These are phyloP conservation scores for Pristionchus fissidentatus DNA, from an alignment of 2,888 invertebrate species.

Conservation along the genomic window DNA sequence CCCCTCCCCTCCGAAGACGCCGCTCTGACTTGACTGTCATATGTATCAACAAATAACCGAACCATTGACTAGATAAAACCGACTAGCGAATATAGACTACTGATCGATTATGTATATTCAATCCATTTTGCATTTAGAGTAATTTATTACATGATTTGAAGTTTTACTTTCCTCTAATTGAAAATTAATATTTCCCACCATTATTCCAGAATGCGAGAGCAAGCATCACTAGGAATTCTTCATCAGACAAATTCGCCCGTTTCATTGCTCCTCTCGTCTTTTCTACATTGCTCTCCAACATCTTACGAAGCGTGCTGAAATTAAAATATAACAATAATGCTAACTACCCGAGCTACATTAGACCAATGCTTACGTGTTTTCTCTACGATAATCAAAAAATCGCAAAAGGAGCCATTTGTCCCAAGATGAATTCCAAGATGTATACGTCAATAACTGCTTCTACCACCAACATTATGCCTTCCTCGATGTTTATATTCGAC, in stretches of 20 bases:
- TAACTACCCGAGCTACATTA: too few relatives aligned
- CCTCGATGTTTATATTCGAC: background rate
- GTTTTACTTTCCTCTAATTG: background rate
- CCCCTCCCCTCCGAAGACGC: too few relatives aligned
- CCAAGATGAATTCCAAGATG: too few relatives aligned
- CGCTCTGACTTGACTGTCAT: too few relatives aligned
- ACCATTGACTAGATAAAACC: too few relatives aligned
- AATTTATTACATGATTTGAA: background rate
- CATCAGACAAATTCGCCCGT: background rate
- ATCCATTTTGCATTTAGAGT: too few relatives aligned
- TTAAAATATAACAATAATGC: background rate
- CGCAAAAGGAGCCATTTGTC: too few relatives aligned
- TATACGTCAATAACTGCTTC: too few relatives aligned
- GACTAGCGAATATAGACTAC: too few relatives aligned
- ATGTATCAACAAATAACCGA: too few relatives aligned
- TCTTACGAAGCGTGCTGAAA: background rate
- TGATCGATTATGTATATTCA: too few relatives aligned
- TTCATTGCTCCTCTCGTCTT: background rate
- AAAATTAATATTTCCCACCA: background rate
- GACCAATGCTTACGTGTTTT: too few relatives aligned
- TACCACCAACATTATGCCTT: background rate
- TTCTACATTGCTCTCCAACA: background rate
- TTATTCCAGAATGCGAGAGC: slow-evolving; percentile 13
- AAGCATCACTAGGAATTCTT: background rate
- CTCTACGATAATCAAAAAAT: background rate